Evolutionary conservation across 2,797 vertebrate genomes (phyloP), one percentile per base, ranked within the genome.

Genomic region (Xyrichtys novacula): DNA sequence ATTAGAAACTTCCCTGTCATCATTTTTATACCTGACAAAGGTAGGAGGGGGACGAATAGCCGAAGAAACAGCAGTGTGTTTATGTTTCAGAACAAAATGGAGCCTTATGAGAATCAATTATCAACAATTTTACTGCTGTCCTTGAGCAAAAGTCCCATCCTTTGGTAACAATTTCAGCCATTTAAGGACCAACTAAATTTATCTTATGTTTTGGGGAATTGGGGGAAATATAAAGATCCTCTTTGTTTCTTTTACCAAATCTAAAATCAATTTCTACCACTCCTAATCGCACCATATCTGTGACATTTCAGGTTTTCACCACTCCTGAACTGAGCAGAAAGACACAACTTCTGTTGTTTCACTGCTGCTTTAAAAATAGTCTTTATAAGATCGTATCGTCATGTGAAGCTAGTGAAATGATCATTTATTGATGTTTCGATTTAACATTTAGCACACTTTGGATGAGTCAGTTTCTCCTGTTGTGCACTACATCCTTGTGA

Each of bases 401-500:
- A 20, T 8, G 34, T 34, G 31, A 76, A n/a, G n/a, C n/a, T n/a
- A n/a, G n/a, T 48, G 40, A 2, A 7, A 8, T 14, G 16, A 28
- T 40, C 10, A 25, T 74, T 74, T 78, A 61, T 68, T 78, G 44
- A 31, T 59, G 43, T 50, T 49, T 14, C 19, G 59, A 31, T 40
- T 32, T 22, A 65, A 48, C 55, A 53, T 3, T 48, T 40, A 26
- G 42, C 20, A 39, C 12, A 20, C 42, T 34, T 19, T 11, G 42
- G 28, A 25, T 5, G 5, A 23, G 29, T 43, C 48, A 10, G 7
- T 36, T 17, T 39, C 26, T 56, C 7, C 3, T 54, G 1, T 17
- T 7, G 22, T 23, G n/a, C 15, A 14, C 78, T 88, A 89, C 82
- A 91, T 85, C 79, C 84, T 90, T 60, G 75, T 83, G 38, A 83